phyloP scores from a whole-genome alignment of 1,140 invertebrate species.

The Apolygus lucorum region DNA sequence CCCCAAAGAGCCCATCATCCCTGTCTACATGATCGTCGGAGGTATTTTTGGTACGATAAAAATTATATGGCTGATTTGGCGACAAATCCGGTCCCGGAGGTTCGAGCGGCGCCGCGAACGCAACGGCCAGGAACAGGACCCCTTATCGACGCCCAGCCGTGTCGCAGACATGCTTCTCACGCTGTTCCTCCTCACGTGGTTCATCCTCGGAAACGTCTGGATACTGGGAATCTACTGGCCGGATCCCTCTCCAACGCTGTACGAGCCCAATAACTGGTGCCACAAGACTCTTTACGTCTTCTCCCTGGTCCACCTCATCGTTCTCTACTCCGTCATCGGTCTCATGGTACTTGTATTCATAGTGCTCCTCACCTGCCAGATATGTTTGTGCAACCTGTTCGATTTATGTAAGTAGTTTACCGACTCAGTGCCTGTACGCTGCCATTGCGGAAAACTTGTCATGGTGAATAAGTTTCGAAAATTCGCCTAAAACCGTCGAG shows the following conservation, averaged over 20 bases:
- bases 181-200: constrained; percentile 64
- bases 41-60: constrained; percentile 61
- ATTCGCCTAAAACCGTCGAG: too few relatives aligned
- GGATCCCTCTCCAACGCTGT: constrained; percentile 54
- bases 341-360: constrained; percentile 49
- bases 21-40: constrained; percentile 74
- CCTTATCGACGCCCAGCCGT: constrained; percentile 38
- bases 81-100: constrained; percentile 50
- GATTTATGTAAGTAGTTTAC: constrained; percentile 49
- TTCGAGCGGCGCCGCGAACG: constrained; percentile 48
- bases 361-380: constrained; percentile 51
- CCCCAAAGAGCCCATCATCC: constrained; percentile 63
- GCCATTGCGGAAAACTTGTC: neutral
- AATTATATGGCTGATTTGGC: constrained; percentile 59
- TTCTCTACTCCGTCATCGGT: constrained; percentile 48
- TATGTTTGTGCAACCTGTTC: constrained; percentile 57
- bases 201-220: constrained; percentile 68
- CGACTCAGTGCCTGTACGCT: neutral
- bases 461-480: too few relatives aligned
- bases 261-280: constrained; percentile 65
- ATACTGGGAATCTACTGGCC: constrained; percentile 68
- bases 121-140: constrained; percentile 41
- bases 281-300: constrained; percentile 67
- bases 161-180: constrained; percentile 50
- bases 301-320: constrained; percentile 56